Base-by-base conservation (phyloP, 2,888 invertebrate species). In the Drosophila eohydei region DNA sequence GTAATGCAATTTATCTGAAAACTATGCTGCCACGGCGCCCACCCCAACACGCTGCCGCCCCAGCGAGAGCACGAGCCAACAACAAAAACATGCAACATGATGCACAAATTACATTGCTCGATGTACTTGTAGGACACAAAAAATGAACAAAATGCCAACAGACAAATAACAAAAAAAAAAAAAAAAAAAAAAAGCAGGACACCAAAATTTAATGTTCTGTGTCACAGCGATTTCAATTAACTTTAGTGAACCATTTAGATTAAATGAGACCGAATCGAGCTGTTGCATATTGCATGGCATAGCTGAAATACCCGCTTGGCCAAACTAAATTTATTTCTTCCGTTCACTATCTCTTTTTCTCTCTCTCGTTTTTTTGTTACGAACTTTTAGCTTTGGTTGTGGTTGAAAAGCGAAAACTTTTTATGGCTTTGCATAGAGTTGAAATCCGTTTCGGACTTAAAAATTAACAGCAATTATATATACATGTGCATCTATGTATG, bases 1-100 rank as follows among this genome's bases (percentile, higher is more conserved):
- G 83, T 83, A 82, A 83, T 82, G 76, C 81, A 83, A 83, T 82
- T 82, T 83, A 82, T 82, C 74, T 76, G 84, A 79, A 82, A 81
- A 83, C 82, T 83, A 81, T 83, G 79, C 80, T 78, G 71, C 65
- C 70, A 55, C 81, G 44, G 21, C 21, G 21, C 21, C 69, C 80
- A 59, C 54, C 48, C 38, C n/a, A 28, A 0, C 30, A 5, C 6
- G 11, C 16, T 7, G 11, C 38, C 21, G 12, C 28, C 44, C 40
- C 52, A 64, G 63, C 58, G 55, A 8, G 43, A 46, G 46, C 43
- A 26, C 6, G 26, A 26, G 46, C 28, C 4, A n/a, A 30, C 76
- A 70, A 46, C 38, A 64, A 54, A 36, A 65, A 48, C 46, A 67
- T 50, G 41, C 40, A 68, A 65, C 79, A 77, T 50, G 73, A 65